These are phyloP conservation scores for Dasyurus viverrinus DNA, from an alignment of 2,113 vertebrate genomes.

Conservation along the genomic window DNA sequence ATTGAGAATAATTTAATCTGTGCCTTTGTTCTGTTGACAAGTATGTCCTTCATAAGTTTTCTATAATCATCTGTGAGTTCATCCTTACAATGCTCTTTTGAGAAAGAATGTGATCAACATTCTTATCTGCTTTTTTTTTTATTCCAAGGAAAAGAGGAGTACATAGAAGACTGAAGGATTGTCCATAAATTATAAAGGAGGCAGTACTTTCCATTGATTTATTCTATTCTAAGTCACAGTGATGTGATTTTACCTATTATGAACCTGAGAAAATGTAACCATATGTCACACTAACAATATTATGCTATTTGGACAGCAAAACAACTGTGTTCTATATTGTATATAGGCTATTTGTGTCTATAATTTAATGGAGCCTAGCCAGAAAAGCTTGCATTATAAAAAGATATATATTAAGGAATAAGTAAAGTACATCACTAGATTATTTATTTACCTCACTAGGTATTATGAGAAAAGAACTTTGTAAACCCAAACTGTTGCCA, in stretches of 20 bases:
- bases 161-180: background rate
- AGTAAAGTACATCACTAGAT: background rate
- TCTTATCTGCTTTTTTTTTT: background rate
- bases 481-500: background rate
- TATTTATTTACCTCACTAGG: background rate
- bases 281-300: background rate
- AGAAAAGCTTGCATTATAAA: background rate
- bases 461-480: background rate
- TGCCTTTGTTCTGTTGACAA: background rate
- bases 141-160: background rate
- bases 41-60: background rate
- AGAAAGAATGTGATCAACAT: background rate
- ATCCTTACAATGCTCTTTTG: background rate
- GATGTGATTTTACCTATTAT: background rate
- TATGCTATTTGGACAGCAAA: background rate
- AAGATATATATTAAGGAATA: background rate
- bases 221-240: background rate
- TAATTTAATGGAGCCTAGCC: too few relatives aligned
- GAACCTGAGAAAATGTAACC: background rate
- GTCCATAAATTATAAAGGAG: background rate
- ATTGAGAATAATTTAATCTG: background rate
- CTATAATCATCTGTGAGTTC: background rate
- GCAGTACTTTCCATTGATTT: background rate
- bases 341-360: background rate
- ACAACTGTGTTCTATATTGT: background rate